These are phyloP conservation scores for Ochropacha duplaris DNA, from an alignment of 2,888 invertebrate species.

Conservation along the genomic window DNA sequence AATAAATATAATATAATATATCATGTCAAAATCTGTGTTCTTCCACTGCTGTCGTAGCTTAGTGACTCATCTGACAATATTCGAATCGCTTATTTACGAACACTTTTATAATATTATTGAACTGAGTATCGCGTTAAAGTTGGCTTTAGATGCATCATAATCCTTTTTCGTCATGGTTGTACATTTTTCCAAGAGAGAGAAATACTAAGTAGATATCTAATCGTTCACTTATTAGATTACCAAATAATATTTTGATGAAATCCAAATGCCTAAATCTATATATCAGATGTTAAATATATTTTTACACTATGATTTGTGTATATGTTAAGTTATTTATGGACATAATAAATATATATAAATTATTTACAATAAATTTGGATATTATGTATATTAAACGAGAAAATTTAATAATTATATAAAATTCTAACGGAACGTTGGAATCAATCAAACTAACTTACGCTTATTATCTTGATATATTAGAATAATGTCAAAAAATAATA, in stretches of 20 bases:
- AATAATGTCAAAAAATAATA: conserved; percentile 59
- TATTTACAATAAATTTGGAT: conserved; percentile 46
- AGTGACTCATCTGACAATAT: conserved; percentile 70
- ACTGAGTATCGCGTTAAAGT: not conserved
- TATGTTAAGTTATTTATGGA: conserved; percentile 47
- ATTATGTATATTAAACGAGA: not conserved
- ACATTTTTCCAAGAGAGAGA: conserved; percentile 75
- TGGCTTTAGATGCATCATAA: conserved; percentile 3
- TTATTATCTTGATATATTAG: conserved; percentile 79
- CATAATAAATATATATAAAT: conserved; percentile 31
- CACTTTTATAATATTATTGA: not conserved
- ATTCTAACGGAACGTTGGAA: conserved; percentile 57
- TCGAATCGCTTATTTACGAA: conserved; percentile 25
- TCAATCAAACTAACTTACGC: conserved; percentile 73
- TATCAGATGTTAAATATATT: conserved; percentile 60
- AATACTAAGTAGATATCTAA: conserved; percentile 45
- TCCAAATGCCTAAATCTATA: conserved; percentile 48
- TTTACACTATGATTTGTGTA: conserved; percentile 61
- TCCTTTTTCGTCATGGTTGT: conserved; percentile 47
- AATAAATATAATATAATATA: conserved; percentile 29
- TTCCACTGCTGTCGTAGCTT: conserved; percentile 70
- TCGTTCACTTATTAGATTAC: conserved; percentile 51
- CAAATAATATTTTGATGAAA: conserved; percentile 40
- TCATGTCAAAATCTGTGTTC: conserved; percentile 72
- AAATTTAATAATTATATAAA: conserved; percentile 23